Evolutionary conservation across 2,888 invertebrate species (phyloP).

Genomic region (Melinaea menophilus): DNA sequence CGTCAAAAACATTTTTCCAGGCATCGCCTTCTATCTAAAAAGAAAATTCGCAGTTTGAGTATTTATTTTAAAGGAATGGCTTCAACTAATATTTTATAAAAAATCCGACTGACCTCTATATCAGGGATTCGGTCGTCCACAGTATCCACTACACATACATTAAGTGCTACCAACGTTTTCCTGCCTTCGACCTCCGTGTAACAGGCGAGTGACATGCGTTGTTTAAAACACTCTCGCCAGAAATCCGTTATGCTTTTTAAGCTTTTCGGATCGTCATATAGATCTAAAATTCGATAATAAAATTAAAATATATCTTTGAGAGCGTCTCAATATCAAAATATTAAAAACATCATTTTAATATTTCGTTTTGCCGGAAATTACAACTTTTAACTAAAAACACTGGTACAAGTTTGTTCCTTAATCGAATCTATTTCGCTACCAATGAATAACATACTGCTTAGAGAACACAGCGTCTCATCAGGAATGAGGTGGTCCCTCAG

Average conservation of each 20-base stretch:
- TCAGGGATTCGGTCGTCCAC: conserved; percentile 42
- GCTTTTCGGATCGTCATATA: conserved; percentile 39
- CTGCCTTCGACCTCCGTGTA: conserved; percentile 43
- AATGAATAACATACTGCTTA: conserved; percentile 38
- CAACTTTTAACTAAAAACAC: neutral
- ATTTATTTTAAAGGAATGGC: too few relatives aligned
- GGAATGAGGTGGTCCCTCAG: conserved; percentile 43
- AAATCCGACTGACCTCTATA: neutral
- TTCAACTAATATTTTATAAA: neutral
- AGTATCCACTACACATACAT: conserved; percentile 44
- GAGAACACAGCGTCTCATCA: conserved; percentile 50
- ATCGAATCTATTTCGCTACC: neutral
- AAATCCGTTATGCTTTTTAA: conserved; percentile 37
- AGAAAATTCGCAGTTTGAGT: too few relatives aligned
- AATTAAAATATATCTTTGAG: neutral
- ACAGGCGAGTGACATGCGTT: conserved; percentile 51
- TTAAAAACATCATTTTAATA: neutral
- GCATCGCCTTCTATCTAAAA: conserved; percentile 47
- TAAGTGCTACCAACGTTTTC: conserved; percentile 46
- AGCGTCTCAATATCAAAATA: neutral
- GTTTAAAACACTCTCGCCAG: conserved; percentile 41
- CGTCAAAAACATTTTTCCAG: conserved; percentile 51
- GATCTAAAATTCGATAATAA: neutral
- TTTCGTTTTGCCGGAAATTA: neutral
- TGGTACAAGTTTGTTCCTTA: too few relatives aligned